A percentile compares a stretch with the other conserved stretches of the same genome.
Conservation (phyloP, 2,797 vertebrate species). For the Periophthalmus magnuspinnatus region DNA sequence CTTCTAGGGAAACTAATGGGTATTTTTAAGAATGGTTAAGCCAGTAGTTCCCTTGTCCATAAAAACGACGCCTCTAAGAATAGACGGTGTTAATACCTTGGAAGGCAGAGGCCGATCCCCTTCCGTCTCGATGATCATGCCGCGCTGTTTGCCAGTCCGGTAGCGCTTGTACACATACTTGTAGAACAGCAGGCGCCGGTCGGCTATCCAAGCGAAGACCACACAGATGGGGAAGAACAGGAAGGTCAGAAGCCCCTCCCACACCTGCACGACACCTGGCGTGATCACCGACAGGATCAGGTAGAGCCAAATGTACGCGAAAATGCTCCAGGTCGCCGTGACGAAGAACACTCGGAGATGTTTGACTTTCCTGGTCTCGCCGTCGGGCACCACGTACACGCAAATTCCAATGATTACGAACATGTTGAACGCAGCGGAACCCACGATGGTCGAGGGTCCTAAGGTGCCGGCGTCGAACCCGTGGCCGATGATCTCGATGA, state of each 20-base stretch:
- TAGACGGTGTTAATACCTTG: conserved; percentile 71
- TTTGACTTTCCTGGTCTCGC: conserved; percentile 95
- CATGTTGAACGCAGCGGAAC: conserved; percentile 98
- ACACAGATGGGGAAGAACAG: conserved; percentile 98
- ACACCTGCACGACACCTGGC: conserved; percentile 93
- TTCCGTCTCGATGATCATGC: conserved; percentile 97
- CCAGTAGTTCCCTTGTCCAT: neutral
- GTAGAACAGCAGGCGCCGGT: conserved; percentile 96
- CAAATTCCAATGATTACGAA: conserved; percentile 98
- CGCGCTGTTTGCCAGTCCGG: conserved; percentile 93
- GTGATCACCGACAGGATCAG: conserved; percentile 96
- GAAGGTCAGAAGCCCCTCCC: conserved; percentile 96
- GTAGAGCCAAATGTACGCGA: conserved; percentile 98
- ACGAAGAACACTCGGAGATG: conserved; percentile 97
- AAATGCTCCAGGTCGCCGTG: conserved; percentile 97
- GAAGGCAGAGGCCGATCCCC: conserved; percentile 90
- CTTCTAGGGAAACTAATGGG: neutral
- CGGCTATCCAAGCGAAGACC: conserved; percentile 95
- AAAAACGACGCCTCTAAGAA: conserved; percentile 9
- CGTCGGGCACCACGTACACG: conserved; percentile 95
- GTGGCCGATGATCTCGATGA: conserved; percentile 95
- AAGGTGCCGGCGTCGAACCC: conserved; percentile 88
- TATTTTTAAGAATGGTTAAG: neutral
- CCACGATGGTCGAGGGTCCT: conserved; percentile 95
- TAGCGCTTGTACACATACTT: conserved; percentile 99